These are phyloP conservation scores for Sylvicapra grimmia DNA, from an alignment of 2,113 vertebrate genomes.

Conservation along the genomic window DNA sequence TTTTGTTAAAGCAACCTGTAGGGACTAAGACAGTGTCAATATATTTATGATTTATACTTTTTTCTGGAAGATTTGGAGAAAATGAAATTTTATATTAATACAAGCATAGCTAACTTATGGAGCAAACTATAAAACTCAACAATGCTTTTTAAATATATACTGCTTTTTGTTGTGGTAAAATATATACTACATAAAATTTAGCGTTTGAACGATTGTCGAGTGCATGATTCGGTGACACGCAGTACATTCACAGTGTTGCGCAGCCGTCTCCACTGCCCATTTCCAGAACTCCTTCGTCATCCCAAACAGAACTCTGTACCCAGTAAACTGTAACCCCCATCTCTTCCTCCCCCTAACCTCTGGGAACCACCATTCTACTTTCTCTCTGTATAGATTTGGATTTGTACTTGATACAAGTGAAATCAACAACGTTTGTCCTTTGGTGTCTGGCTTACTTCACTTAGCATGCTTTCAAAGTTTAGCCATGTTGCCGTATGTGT, in stretches of 20 bases:
- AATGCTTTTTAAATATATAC: not conserved
- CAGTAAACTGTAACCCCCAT: not conserved
- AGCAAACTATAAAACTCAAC: not conserved
- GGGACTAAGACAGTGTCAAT: not conserved
- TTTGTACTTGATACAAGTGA: too few species aligned
- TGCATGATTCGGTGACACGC: not conserved
- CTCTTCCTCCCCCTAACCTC: accelerated
- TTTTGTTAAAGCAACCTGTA: not conserved
- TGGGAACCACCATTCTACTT: not conserved
- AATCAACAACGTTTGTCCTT: not conserved
- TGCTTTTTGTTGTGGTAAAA: not conserved
- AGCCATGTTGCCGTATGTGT: not conserved
- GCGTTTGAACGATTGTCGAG: not conserved
- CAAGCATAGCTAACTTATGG: not conserved
- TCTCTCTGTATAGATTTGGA: not conserved
- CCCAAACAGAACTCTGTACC: not conserved
- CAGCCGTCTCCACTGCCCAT: not conserved
- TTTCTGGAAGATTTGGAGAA: not conserved
- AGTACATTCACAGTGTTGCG: not conserved
- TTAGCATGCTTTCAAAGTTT: not conserved
- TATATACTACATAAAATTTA: not conserved
- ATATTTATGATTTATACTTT: not conserved
- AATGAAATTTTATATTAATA: slow-evolving; percentile 10
- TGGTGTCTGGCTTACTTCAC: not conserved
- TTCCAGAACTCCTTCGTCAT: not conserved